Base-by-base conservation (phyloP, 2,888 invertebrate species). In the Scaptomyza cyrtandrae region DNA sequence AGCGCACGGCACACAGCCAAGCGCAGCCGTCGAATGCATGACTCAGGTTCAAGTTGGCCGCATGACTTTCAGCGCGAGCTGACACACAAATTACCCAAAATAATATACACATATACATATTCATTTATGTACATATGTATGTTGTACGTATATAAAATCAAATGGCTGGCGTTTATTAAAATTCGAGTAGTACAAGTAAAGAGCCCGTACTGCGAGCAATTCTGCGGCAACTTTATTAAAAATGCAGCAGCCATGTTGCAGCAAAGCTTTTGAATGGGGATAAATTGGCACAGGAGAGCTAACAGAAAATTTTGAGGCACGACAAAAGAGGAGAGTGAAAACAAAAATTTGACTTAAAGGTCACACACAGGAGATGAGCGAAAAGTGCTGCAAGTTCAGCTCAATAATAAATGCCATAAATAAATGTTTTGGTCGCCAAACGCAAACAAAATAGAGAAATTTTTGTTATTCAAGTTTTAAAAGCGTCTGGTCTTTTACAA, bases 1-100 rank as follows among this genome's bases (percentile, higher is more conserved):
- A 48, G 49, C 70, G 24, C 49, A 50, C 69, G 45, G 29, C 55
- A 57, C 53, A n/a, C 27, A 46, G 24, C 24, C 24, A 24, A 24
- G 24, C 24, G 3, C 27, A 48, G 61, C 49, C 41, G 68, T 44
- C 54, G 48, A 65, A 14, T 39, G 88, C 87, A 88, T 88, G 87
- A 88, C 87, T 88, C 87, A 88, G 87, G 87, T 89, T 88, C 87
- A 88, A 88, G 87, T 88, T 89, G 76, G 78, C 75, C 69, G 78
- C 79, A 67, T 76, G 76, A 77, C 76, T 78, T 75, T 74, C 71
- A 70, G 63, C 70, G 63, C 75, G 10, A 41, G 59, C 73, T 85
- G 77, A 77, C 86, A 82, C 77, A 84, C 83, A 85, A 81, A 68
- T 45, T n/a, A 43, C 13, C 24, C 31, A 31, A 16, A 39, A 39